A percentile compares a stretch with the other conserved stretches of the same genome.
These are phyloP conservation scores for Dione vanillae DNA, from an alignment of 2,888 invertebrate genomes.

Conservation along the genomic window DNA sequence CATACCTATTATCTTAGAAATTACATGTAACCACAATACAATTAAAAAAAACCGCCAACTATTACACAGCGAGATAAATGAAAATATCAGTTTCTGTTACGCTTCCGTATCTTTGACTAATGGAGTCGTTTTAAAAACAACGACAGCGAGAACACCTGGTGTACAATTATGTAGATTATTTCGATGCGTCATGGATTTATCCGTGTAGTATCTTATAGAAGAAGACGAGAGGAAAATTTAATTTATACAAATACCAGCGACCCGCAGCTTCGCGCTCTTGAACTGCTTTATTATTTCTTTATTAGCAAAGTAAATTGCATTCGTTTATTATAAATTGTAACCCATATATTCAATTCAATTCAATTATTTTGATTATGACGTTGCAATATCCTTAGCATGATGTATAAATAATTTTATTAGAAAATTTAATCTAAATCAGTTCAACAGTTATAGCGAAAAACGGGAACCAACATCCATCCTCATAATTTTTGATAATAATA, in stretches of 20 bases:
- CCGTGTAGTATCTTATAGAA: neutral
- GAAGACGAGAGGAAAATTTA: slow-evolving; percentile 15
- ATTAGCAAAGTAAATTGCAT: no score
- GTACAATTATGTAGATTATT: slow-evolving; percentile 37
- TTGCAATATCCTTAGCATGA: no score
- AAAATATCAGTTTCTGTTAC: slow-evolving; percentile 14
- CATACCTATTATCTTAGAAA: slow-evolving; percentile 5
- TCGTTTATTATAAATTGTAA: no score
- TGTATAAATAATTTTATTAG: no score
- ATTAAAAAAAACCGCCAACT: slow-evolving; percentile 5
- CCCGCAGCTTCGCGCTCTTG: no score
- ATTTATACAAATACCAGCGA: neutral
- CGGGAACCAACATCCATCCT: no score
- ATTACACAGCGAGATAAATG: slow-evolving; percentile 8
- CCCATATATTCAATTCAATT: no score
- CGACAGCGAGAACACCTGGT: slow-evolving; percentile 31
- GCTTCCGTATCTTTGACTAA: slow-evolving; percentile 28
- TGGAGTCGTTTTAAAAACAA: slow-evolving; percentile 36
- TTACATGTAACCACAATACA: neutral
- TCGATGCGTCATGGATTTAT: slow-evolving; percentile 32
- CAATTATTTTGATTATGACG: no score
- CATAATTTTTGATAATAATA: no score
- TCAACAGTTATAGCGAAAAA: no score
- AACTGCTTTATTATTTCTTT: no score
- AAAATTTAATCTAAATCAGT: no score